Percentiles rank a stretch among this genome's conserved stretches.
These are phyloP conservation scores for Oophaga pumilio DNA, from an alignment of 2,113 vertebrate genomes.

Conservation along the genomic window DNA sequence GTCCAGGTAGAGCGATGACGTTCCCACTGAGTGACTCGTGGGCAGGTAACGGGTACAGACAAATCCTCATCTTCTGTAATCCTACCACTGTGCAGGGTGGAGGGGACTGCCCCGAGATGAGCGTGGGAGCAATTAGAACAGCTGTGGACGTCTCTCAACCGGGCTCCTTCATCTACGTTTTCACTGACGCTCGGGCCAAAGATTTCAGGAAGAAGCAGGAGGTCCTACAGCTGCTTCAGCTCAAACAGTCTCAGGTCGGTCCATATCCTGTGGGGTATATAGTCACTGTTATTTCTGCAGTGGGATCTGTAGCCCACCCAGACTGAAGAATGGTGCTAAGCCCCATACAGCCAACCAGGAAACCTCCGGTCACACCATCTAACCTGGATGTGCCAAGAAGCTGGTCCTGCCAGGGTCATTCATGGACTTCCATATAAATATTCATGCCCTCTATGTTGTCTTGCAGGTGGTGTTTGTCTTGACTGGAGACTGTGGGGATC, in stretches of 20 bases:
- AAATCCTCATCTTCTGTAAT: background rate
- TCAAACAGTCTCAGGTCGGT: constrained; percentile 94
- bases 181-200: constrained; percentile 96
- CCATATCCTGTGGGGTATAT: background rate
- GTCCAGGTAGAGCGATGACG: constrained; percentile 84
- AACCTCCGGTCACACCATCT: too few relatives aligned
- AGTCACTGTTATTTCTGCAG: background rate
- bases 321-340: too few relatives aligned
- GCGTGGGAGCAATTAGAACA: constrained; percentile 96
- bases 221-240: constrained; percentile 94
- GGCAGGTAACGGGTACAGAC: background rate
- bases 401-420: background rate
- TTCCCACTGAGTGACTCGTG: background rate
- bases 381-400: background rate
- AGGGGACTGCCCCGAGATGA: constrained; percentile 99
- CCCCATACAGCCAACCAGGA: too few relatives aligned
- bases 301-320: too few relatives aligned
- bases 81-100: constrained; percentile 78
- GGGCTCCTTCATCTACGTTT: constrained; percentile 96
- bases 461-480: constrained; percentile 94
- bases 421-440: background rate
- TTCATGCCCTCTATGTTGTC: background rate
- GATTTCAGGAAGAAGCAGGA: constrained; percentile 91
- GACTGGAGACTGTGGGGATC: constrained; percentile 96
- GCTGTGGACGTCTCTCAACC: constrained; percentile 95